Percentiles rank a stretch among this genome's conserved stretches.
Evolutionary conservation across 2,888 invertebrate genomes (phyloP).

Genomic region (Apodemia mormo): DNA sequence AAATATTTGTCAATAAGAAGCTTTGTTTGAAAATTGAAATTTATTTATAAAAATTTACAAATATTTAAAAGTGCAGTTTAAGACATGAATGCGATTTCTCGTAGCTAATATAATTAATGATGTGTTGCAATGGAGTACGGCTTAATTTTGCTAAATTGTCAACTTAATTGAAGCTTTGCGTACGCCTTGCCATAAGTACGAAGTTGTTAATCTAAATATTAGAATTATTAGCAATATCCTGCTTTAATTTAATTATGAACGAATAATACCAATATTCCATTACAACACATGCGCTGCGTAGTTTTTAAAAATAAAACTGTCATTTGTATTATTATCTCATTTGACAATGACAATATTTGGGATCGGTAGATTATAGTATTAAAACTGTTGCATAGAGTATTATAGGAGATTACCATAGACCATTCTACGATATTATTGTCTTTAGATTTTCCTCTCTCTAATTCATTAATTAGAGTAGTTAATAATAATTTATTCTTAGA

Average conservation of each 20-base stretch:
- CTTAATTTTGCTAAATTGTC: conserved; percentile 65
- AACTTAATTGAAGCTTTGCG: conserved; percentile 29
- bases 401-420: conserved; percentile 16
- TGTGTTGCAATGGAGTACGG: conserved; percentile 81
- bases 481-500: conserved; percentile 11
- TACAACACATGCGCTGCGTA: conserved; percentile 70
- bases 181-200: too few relatives aligned
- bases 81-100: conserved; percentile 44
- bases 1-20: too few relatives aligned
- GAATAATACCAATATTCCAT: conserved; percentile 69
- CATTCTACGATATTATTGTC: conserved; percentile 15
- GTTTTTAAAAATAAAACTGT: conserved; percentile 28
- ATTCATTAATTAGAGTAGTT: conserved; percentile 14
- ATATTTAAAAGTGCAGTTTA: neutral
- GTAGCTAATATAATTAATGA: conserved; percentile 56
- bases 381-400: conserved; percentile 18
- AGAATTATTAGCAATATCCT: conserved; percentile 42
- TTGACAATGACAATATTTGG: conserved; percentile 35
- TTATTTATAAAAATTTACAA: neutral
- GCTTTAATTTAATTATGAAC: conserved; percentile 28
- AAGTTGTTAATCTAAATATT: conserved; percentile 25
- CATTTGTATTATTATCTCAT: conserved; percentile 21
- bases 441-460: conserved; percentile 23
- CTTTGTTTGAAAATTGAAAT: neutral
- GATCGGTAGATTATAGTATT: conserved; percentile 34